A percentile compares a stretch with the other conserved stretches of the same genome.
These are phyloP conservation scores for Buathra laborator DNA, from an alignment of 2,888 invertebrate genomes.

Conservation along the genomic window DNA sequence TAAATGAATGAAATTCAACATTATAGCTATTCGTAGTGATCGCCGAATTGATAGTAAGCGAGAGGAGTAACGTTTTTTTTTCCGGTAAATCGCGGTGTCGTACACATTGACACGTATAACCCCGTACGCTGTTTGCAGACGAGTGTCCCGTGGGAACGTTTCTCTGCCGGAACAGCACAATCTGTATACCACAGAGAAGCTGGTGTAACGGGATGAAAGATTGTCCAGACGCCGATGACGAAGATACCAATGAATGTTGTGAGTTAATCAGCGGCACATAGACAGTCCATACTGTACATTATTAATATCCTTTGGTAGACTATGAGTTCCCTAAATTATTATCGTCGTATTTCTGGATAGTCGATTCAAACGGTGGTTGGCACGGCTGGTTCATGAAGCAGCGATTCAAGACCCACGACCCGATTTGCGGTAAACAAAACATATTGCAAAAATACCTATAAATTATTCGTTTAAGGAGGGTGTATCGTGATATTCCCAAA, in stretches of 20 bases:
- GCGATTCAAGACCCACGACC: constrained; percentile 52
- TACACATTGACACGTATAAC: constrained; percentile 17
- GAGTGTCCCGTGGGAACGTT: constrained; percentile 87
- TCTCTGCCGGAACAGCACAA: constrained; percentile 86
- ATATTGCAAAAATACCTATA: too few species aligned
- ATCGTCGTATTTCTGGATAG: constrained; percentile 69
- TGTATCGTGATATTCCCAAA: too few species aligned
- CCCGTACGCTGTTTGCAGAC: constrained; percentile 81
- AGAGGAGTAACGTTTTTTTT: constrained; percentile 2
- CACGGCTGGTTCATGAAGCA: constrained; percentile 72
- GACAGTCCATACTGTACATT: background rate
- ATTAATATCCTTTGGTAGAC: background rate
- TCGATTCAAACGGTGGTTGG: constrained; percentile 79
- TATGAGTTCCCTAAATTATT: background rate
- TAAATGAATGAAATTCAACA: background rate
- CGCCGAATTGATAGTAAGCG: constrained; percentile 1
- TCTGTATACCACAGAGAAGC: constrained; percentile 86
- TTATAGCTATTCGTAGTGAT: background rate
- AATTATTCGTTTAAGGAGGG: too few species aligned
- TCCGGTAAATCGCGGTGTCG: constrained; percentile 44
- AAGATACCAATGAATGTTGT: constrained; percentile 82
- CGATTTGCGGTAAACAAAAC: constrained; percentile 73
- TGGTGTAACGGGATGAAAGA: constrained; percentile 86
- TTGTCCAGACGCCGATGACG: constrained; percentile 85
- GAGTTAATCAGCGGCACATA: constrained; percentile 69